Base-by-base conservation (phyloP, 2,888 invertebrate species). In the Drosophila acutilabella region DNA sequence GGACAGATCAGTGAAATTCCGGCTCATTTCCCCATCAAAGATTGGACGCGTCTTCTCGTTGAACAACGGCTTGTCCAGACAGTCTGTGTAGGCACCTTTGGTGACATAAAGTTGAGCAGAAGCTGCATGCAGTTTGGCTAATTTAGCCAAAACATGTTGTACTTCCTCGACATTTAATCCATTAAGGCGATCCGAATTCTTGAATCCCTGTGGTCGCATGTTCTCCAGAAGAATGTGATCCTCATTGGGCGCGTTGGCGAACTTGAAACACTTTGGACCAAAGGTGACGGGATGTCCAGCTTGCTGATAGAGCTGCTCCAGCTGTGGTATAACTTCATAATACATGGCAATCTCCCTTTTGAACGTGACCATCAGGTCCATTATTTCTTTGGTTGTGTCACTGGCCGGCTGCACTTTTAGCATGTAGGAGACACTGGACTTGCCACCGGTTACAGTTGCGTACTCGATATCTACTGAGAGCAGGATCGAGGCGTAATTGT, bases 121-220 rank as follows among this genome's bases (percentile, higher is more conserved):
- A 0, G 88, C 90, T 1, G 92, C 92, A 82, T 92, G 92, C 40
- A 91, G 71, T 36, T 91, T 77, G 3, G 92, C 90, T 23, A 92
- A 57, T 36, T 90, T 88, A 52, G 69, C 68, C 1, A 92, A 66
- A 1, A 83, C 89, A 3, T 80, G 53, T 56, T 90, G 72, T 0
- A 88, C 85, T 51, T 92, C 91, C 2, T 57, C 64, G 20, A 75
- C 64, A 51, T 82, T 87, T 3, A 92, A 58, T 7, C 92, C 89
- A 10, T 88, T 66, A 0, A 80, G 74, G 0, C 92, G 86, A 66
- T 90, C 80, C 5, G 76, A 80, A 51, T 91, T 92, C 33, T 72
- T 79, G 14, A 85, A 57, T 8, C 57, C 57, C n/a, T 23, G 47
- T 38, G 57, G 45, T 0, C 57, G 45, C 6, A 57, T 23, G 16